Conservation (phyloP, 2,888 invertebrate genomes). For the Sarcophaga caerulescens region DNA sequence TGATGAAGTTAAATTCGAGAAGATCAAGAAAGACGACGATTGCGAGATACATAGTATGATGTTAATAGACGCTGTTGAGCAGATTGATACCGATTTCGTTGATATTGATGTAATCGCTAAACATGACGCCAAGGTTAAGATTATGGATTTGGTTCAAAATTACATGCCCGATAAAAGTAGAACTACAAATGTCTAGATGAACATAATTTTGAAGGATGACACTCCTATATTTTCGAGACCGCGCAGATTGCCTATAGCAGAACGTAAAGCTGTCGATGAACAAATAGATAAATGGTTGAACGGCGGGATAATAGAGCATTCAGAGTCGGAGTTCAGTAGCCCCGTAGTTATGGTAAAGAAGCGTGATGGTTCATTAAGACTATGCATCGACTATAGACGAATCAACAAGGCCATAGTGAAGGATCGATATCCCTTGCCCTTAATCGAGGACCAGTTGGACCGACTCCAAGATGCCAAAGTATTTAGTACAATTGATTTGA, state of each 20-base stretch:
- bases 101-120: no score
- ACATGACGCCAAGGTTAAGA: not conserved
- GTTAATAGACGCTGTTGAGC: not conserved
- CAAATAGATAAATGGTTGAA: slow-evolving; percentile 39
- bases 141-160: slow-evolving; percentile 20
- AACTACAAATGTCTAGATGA: slow-evolving; percentile 44
- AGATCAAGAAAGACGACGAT: not conserved
- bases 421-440: slow-evolving; percentile 73
- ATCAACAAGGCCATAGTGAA: no score
- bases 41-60: not conserved
- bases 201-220: slow-evolving; percentile 45
- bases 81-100: slow-evolving; percentile 3
- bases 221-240: slow-evolving; percentile 24
- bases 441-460: slow-evolving; percentile 67
- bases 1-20: slow-evolving; percentile 6
- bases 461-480: slow-evolving; percentile 65
- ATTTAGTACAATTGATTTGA: slow-evolving; percentile 73
- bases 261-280: slow-evolving; percentile 24
- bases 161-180: slow-evolving; percentile 48
- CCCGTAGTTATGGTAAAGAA: slow-evolving; percentile 70
- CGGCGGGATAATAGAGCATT: slow-evolving; percentile 56
- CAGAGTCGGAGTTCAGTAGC: slow-evolving; percentile 68
- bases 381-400: slow-evolving; percentile 63
- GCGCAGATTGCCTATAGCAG: not conserved
- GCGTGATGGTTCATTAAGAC: slow-evolving; percentile 64